Evolutionary conservation across 1,140 invertebrate species (phyloP).

Genomic region (Antheraea pernyi): DNA sequence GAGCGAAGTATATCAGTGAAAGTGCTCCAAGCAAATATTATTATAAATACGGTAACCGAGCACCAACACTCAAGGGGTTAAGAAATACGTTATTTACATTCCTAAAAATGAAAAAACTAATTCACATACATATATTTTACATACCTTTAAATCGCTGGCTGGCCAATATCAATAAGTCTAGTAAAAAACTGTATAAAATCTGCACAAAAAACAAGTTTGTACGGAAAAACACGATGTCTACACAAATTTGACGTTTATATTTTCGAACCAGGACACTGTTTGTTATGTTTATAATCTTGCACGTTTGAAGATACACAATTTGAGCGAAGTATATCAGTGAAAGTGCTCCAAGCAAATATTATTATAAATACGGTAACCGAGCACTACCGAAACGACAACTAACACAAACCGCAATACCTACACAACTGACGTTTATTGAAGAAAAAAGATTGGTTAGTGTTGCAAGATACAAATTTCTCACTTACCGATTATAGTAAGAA

Average conservation of each 20-base stretch:
- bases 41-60: conserved; percentile 35
- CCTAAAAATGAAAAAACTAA: background rate
- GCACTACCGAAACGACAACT: conserved; percentile 26
- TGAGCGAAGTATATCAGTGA: conserved; percentile 40
- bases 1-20: conserved; percentile 44
- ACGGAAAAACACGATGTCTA: conserved; percentile 45
- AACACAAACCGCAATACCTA: conserved; percentile 57
- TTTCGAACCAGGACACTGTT: background rate
- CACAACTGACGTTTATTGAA: conserved; percentile 34
- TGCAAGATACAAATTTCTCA: background rate
- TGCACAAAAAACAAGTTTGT: conserved; percentile 55
- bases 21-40: conserved; percentile 47
- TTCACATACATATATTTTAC: background rate
- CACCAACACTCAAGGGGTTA: no score
- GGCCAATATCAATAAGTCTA: background rate
- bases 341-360: conserved; percentile 51
- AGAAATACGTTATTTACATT: background rate
- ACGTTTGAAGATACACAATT: conserved; percentile 26
- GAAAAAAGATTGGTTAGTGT: conserved; percentile 1
- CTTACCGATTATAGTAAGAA: background rate
- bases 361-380: conserved; percentile 31
- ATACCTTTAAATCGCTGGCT: background rate
- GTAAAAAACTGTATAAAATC: conserved; percentile 33
- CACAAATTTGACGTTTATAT: conserved; percentile 18
- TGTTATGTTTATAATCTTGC: background rate